Conservation (phyloP, 2,113 vertebrate genomes). For the Phrynosoma blainvillii region DNA sequence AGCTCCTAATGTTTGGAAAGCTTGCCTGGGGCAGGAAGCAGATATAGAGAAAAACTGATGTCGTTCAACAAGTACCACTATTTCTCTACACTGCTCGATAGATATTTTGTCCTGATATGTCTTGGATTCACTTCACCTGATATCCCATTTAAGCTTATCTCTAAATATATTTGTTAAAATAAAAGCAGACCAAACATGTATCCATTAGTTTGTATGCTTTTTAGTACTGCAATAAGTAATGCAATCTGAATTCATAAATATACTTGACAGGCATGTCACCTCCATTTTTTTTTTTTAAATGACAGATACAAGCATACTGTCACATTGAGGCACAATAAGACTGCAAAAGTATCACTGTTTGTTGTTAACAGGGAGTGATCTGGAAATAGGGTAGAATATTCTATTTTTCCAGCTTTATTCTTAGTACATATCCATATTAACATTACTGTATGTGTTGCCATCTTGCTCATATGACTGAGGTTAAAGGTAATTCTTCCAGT, state of each 20-base stretch:
- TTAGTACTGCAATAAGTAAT: not conserved
- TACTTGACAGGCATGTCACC: not conserved
- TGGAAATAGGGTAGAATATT: not conserved
- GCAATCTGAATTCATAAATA: rapidly evolving
- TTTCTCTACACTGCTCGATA: not conserved
- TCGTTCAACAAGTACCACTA: not conserved
- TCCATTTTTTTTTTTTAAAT: not conserved
- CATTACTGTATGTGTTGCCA: not conserved
- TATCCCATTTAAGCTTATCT: not conserved
- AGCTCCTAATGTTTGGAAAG: constrained; percentile 31
- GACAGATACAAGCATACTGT: not conserved
- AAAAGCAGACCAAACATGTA: not conserved
- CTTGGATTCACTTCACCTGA: not conserved
- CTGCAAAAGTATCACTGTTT: not conserved
- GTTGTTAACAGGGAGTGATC: not conserved
- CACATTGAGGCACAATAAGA: not conserved
- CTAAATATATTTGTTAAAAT: not conserved
- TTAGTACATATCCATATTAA: not conserved
- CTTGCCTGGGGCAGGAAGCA: constrained; percentile 22
- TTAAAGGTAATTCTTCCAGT: not conserved
- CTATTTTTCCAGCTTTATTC: not conserved
- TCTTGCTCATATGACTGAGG: no score
- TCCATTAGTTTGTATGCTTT: not conserved
- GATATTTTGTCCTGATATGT: not conserved
- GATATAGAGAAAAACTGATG: not conserved